These are phyloP conservation scores for Odontocerum albicorne DNA, from an alignment of 2,888 invertebrate species.

Conservation along the genomic window DNA sequence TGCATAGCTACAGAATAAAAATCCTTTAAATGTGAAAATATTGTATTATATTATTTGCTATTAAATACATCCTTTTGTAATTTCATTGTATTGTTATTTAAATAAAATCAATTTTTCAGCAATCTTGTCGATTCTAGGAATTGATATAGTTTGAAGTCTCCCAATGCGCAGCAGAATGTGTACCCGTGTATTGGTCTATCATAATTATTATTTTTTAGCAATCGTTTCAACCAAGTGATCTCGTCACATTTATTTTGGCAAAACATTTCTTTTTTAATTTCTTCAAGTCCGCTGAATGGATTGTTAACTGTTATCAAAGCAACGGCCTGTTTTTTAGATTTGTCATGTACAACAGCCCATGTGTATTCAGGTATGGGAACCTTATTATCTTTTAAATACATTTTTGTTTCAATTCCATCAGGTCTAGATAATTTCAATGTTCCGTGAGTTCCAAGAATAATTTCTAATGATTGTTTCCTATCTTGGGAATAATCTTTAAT, in stretches of 20 bases:
- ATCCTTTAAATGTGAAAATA: constrained; percentile 24
- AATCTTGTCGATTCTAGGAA: constrained; percentile 4
- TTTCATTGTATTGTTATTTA: constrained; percentile 19
- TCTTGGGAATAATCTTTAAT: constrained; percentile 22
- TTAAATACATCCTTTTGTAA: constrained; percentile 36
- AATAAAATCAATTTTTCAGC: constrained; percentile 14
- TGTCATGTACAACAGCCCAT: constrained; percentile 30
- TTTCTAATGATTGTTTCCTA: constrained; percentile 21
- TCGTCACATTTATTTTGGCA: constrained; percentile 27
- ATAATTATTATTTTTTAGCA: constrained; percentile 29
- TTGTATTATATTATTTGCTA: constrained; percentile 37
- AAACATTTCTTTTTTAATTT: constrained; percentile 25
- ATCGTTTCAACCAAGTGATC: constrained; percentile 26
- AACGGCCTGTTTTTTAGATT: constrained; percentile 20
- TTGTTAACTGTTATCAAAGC: constrained; percentile 32
- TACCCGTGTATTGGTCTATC: constrained; percentile 30
- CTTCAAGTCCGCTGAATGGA: constrained; percentile 24
- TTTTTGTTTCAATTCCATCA: constrained; percentile 10
- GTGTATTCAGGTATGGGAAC: constrained; percentile 29
- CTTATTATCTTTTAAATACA: constrained; percentile 20
- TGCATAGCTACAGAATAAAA: constrained; percentile 20
- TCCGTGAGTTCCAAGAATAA: constrained; percentile 30
- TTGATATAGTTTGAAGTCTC: constrained; percentile 16
- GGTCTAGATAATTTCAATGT: constrained; percentile 15
- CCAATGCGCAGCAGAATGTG: constrained; percentile 34